phyloP scores from a whole-genome alignment of 2,113 vertebrate species.

The Tiliqua scincoides region DNA sequence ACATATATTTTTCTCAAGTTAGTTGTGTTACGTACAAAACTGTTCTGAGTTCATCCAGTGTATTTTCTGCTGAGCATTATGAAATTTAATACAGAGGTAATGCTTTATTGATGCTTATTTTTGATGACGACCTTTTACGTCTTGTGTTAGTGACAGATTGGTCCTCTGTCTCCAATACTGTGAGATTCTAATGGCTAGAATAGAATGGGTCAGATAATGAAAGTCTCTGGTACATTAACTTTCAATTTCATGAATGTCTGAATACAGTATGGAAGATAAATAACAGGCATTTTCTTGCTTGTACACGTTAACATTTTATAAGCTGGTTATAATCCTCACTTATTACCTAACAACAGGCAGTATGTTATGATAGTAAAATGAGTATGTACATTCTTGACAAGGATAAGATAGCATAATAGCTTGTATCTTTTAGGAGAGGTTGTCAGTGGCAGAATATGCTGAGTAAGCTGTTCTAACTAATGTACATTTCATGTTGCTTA shows the following conservation, averaged over 20 bases:
- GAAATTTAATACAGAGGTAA: constrained; percentile 78
- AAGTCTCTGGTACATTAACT: constrained; percentile 87
- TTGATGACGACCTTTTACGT: constrained; percentile 80
- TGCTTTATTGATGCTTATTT: constrained; percentile 81
- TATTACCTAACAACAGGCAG: constrained; percentile 67
- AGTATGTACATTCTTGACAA: constrained; percentile 66
- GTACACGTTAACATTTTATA: constrained; percentile 79
- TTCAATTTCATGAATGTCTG: constrained; percentile 85
- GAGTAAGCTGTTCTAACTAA: constrained; percentile 50
- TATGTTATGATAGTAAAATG: constrained; percentile 59
- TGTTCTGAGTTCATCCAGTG: constrained; percentile 60
- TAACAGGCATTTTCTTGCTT: constrained; percentile 78
- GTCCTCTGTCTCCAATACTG: constrained; percentile 76
- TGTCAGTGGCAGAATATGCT: constrained; percentile 38
- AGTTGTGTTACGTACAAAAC: constrained; percentile 63
- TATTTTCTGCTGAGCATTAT: constrained; percentile 76
- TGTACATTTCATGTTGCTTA: constrained; percentile 43
- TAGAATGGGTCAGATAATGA: constrained; percentile 86
- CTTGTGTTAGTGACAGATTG: constrained; percentile 82
- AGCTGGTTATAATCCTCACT: constrained; percentile 67
- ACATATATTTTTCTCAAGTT: constrained; percentile 59
- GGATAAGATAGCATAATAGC: constrained; percentile 63
- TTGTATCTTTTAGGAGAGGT: constrained; percentile 58
- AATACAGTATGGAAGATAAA: constrained; percentile 81
- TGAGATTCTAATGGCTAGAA: constrained; percentile 80